Base-by-base conservation (phyloP, 2,888 invertebrate genomes). In the Drosophila neoperkinsi region DNA sequence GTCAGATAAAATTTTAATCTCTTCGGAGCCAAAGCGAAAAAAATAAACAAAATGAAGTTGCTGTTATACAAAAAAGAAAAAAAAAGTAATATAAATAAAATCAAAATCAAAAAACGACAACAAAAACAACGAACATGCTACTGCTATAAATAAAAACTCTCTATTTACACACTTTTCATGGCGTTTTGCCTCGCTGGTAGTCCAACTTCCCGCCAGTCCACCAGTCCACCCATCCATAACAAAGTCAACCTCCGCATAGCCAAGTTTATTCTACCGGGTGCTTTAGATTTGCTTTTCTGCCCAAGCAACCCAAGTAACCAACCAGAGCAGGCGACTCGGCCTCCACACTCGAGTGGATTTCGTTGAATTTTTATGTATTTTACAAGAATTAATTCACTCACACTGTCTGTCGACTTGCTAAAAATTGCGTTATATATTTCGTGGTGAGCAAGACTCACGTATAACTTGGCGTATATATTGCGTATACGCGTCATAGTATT, bases 1-100 rank as follows among this genome's bases (percentile, higher is more conserved):
- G 88, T 86, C 86, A 88, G 89, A 89, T 88, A 88, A 88, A 89
- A 88, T 89, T 88, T 88, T 89, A 88, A 88, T 88, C 88, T 86
- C 84, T 88, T 80, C 78, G 71, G 83, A 82, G 83, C 78, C 84
- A 72, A 84, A 81, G 59, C 78, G 70, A 71, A 73, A 77, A 79
- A 71, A 74, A 74, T 69, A 66, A 81, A 63, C 68, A 74, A 80
- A 85, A 87, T 82, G 82, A 84, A 85, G 82, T 85, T 87, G 70
- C 66, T 67, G 46, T 51, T 51, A 53, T 28, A 67, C 30, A 70
- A 69, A 79, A 80, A 51, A 50, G 38, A 36, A 49, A 64, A 68
- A 68, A 79, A 59, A 50, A 46, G 38, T 43, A 52, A 51, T 30
- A 16, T 30, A 43, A 71, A 51, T 64, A 72, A 71, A 55, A 62